Base-by-base conservation (phyloP, 2,113 vertebrate genomes). In the Lota lota region DNA sequence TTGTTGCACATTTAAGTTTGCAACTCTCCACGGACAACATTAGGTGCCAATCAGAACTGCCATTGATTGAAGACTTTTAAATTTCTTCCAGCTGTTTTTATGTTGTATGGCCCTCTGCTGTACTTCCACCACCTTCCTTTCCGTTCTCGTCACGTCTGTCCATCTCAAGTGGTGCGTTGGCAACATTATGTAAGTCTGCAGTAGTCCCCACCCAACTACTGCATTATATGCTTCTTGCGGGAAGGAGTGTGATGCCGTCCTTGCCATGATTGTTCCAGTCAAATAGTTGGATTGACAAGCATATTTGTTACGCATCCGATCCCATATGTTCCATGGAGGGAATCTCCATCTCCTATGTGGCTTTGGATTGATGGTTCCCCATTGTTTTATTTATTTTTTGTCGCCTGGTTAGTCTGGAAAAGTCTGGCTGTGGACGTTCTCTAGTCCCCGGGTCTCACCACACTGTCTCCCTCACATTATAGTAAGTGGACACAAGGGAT, bases 1-100 rank as follows among this genome's bases (percentile, higher is more conserved):
- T 67, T 84, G 79, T 66, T 76, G 58, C 73, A 71, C 63, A 79
- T 69, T 78, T 78, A 79, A 70, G 67, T 68, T 79, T 83, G 68
- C 79, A 20, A 59, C 71, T 50, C 61, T 73, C 77, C 72, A 67
- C 71, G 72, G 75, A 77, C 75, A 60, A 62, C 74, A 50, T 59
- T 76, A 64, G 73, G 66, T 84, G 73, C 74, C 73, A 77, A 70
- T 83, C 80, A 82, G 69, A 67, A 69, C 71, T 60, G 66, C 76
- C 70, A 60, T 72, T 79, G 69, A 84, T 84, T 74, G 64, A 83
- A 69, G 40, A 66, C 75, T 77, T 83, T 83, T 74, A 83, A 22
- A 64, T 73, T 67, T 58, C 47, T 47, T 68, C 61, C 75, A 80
- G 72, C 77, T 77, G 67, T 24, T 74, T 75, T 68, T 64, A 80